phyloP scores from a whole-genome alignment of 2,888 invertebrate genomes.

The Cryptosula pallasiana region DNA sequence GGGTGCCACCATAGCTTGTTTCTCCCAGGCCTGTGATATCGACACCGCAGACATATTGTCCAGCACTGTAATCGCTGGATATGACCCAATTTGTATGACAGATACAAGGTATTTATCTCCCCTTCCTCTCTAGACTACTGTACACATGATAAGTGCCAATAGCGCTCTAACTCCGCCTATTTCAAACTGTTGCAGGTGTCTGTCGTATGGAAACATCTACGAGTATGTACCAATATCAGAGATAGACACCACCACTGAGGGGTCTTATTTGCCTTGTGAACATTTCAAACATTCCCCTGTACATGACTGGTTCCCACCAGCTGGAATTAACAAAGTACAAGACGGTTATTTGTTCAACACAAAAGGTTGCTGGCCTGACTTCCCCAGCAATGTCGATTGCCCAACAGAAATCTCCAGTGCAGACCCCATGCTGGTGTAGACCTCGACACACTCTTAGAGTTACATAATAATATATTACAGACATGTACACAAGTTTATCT shows the following conservation, averaged over 20 bases:
- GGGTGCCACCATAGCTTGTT: not conserved
- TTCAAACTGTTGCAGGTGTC: not conserved
- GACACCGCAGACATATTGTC: not conserved
- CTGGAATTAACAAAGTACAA: not conserved
- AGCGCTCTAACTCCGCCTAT: not conserved
- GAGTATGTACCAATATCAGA: not conserved
- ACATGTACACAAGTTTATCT: too few species aligned
- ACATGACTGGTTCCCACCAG: not conserved
- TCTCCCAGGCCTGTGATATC: not conserved
- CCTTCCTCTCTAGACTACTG: too few species aligned
- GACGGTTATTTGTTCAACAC: not conserved
- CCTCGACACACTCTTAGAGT: too few species aligned
- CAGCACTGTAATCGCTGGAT: not conserved
- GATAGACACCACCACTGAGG: not conserved
- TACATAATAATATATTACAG: too few species aligned
- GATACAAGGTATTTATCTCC: not conserved
- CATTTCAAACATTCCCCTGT: not conserved
- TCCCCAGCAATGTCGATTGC: not conserved
- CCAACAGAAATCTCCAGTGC: not conserved
- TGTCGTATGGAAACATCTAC: conserved; percentile 15
- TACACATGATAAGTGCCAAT: not conserved
- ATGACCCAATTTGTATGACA: not conserved
- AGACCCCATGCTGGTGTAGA: not conserved
- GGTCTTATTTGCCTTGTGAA: not conserved
- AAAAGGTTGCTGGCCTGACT: not conserved